Percentiles rank a stretch among this genome's conserved stretches.
Evolutionary conservation across 2,797 vertebrate genomes (phyloP).

Genomic region (Alosa sapidissima): DNA sequence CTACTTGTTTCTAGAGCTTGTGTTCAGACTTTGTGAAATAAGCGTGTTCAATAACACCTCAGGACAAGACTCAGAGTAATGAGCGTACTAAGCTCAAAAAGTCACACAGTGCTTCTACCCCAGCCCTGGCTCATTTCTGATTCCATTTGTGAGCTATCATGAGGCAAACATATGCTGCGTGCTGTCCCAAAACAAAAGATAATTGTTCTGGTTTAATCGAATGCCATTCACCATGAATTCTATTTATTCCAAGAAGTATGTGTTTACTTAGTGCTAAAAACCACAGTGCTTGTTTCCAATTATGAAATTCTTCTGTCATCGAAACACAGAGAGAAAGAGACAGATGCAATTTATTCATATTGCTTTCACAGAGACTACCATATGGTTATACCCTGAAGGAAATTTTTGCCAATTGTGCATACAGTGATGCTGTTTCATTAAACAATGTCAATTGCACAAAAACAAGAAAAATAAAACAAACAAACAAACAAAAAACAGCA

Average conservation of each 20-base stretch:
- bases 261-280: neutral
- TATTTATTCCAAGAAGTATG: neutral
- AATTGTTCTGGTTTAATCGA: conserved; percentile 19
- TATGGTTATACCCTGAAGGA: neutral
- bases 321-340: neutral
- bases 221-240: conserved; percentile 17
- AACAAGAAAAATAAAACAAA: neutral
- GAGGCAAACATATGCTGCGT: conserved; percentile 9
- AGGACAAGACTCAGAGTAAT: neutral
- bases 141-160: neutral
- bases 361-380: conserved; percentile 6
- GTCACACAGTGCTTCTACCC: neutral
- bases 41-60: conserved; percentile 11
- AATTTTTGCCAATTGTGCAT: neutral
- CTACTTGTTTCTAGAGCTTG: neutral
- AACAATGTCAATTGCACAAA: neutral
- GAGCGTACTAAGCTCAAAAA: neutral
- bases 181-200: conserved; percentile 20
- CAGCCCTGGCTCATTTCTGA: neutral
- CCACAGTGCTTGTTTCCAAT: neutral
- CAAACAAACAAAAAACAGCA: too few relatives aligned
- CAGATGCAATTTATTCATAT: conserved; percentile 5
- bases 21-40: neutral
- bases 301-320: neutral
- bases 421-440: neutral